Percentiles rank a stretch among this genome's conserved stretches.
phyloP scores from a whole-genome alignment of 1,140 invertebrate genomes.

The Cyrtorhinus lividipennis region DNA sequence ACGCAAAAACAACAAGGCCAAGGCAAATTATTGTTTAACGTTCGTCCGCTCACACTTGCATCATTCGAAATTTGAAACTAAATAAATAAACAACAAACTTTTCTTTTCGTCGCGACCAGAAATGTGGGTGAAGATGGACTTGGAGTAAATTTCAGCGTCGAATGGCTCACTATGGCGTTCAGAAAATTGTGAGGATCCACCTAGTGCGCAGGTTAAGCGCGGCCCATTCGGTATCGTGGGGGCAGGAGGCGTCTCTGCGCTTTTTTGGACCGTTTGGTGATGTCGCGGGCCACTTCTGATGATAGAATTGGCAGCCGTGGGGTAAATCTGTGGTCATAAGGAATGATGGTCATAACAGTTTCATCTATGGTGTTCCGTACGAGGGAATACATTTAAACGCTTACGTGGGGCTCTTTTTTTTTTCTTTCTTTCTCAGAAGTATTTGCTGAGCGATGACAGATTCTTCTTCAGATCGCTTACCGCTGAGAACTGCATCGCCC shows the following conservation, averaged over 20 bases:
- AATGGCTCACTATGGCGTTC: neutral
- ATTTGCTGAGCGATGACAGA: neutral
- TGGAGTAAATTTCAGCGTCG: neutral
- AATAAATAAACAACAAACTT: neutral
- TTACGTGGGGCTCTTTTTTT: neutral
- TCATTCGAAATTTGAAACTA: neutral
- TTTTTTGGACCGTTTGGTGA: neutral
- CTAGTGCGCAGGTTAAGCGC: neutral
- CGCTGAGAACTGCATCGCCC: slow-evolving; percentile 16
- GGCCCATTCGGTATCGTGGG: neutral
- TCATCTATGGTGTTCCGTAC: neutral
- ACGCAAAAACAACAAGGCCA: too few species aligned
- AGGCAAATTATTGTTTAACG: too few species aligned
- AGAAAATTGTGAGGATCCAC: neutral
- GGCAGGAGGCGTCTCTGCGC: neutral
- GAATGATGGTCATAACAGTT: neutral
- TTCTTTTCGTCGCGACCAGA: neutral
- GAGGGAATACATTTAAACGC: neutral
- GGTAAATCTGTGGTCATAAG: neutral
- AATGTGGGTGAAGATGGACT: neutral
- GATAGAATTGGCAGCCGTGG: neutral
- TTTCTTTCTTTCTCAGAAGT: slow-evolving; percentile 3
- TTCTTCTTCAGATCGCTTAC: slow-evolving; percentile 13
- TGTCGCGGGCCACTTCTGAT: neutral
- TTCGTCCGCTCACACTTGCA: neutral